phyloP scores from a whole-genome alignment of 2,113 vertebrate genomes.

The Cettia cetti region DNA sequence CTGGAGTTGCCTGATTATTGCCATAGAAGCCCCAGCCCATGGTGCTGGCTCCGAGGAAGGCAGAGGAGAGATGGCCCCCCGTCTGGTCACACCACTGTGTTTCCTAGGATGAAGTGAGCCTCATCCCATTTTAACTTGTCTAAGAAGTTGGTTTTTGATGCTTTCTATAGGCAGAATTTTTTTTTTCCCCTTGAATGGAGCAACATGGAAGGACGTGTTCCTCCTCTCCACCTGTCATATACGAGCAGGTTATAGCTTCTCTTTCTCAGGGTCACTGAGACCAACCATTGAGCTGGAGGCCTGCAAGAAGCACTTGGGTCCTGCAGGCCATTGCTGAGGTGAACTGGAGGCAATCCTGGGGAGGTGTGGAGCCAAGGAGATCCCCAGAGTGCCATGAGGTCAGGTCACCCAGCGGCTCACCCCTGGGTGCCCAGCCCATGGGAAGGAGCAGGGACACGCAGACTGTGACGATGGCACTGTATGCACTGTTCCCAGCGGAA shows the following conservation, averaged over 20 bases:
- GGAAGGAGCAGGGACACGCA: not conserved
- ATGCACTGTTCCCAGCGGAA: not conserved
- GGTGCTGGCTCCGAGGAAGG: not conserved
- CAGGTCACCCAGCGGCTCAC: not conserved
- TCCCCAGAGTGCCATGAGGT: slow-evolving; percentile 35
- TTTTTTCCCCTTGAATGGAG: slow-evolving; percentile 12
- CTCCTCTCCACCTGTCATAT: not conserved
- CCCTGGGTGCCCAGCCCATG: not conserved
- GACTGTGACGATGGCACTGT: slow-evolving; percentile 46
- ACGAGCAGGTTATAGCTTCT: slow-evolving; percentile 57
- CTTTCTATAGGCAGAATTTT: not conserved
- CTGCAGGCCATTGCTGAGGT: slow-evolving; percentile 60
- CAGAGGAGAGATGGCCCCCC: not conserved
- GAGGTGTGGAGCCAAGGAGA: not conserved
- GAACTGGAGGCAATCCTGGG: slow-evolving; percentile 41
- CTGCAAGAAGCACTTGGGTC: slow-evolving; percentile 53
- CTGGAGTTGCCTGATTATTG: slow-evolving; percentile 60
- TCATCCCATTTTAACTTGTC: not conserved
- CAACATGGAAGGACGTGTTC: slow-evolving; percentile 54
- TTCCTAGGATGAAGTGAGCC: slow-evolving; percentile 15
- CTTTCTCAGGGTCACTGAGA: slow-evolving; percentile 75
- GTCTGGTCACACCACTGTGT: not conserved
- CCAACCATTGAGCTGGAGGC: slow-evolving; percentile 60
- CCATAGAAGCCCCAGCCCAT: slow-evolving; percentile 47
- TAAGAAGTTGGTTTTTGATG: slow-evolving; percentile 23